Evolutionary conservation across 2,797 vertebrate genomes (phyloP), one percentile per base, ranked within the genome.

Genomic region (Periparus ater): DNA sequence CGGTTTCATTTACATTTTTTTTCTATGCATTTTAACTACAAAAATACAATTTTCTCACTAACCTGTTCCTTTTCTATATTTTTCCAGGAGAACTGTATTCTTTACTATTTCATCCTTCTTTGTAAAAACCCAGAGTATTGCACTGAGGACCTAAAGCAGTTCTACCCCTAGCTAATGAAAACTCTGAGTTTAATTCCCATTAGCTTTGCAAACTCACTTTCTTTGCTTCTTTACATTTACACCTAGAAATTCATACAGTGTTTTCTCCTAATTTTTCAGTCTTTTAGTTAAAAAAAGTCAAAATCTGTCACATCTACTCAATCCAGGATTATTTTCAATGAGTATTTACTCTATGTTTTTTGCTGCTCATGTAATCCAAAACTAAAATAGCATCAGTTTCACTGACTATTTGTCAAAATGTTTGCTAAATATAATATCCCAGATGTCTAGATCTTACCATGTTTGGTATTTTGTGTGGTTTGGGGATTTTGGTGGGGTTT

Each of bases 401-500:
- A 45, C 17, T 71, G 16, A 40, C 0, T 63, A 23, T 82, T 82
- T 91, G 30, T 62, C 16, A 53, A 88, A 62, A 30, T 23, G 2
- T 54, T 68, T 87, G 26, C 13, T 68, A 87, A 82, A 62, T 72
- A 47, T 45, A 78, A 42, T 50, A 70, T 13, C 18, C 3, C 14
- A 23, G 10, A 32, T 54, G 3, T 51, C 60, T 92, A 18, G 7
- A 6, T 32, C 30, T 79, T 91, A 60, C 29, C 11, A 32, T 26
- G 2, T 70, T 88, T 55, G 25, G 20, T 48, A 6, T 15, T 76
- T 72, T 75, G 12, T 68, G 11, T 44, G 13, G 4, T 47, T 58
- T 66, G 32, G 17, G 22, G 1, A 3, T 23, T 32, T 40, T 50
- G 8, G 18, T 23, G 21, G 32, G 10, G 0, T 2, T 0, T 26